phyloP scores from a whole-genome alignment of 2,113 vertebrate species.

The Capra hircus region DNA sequence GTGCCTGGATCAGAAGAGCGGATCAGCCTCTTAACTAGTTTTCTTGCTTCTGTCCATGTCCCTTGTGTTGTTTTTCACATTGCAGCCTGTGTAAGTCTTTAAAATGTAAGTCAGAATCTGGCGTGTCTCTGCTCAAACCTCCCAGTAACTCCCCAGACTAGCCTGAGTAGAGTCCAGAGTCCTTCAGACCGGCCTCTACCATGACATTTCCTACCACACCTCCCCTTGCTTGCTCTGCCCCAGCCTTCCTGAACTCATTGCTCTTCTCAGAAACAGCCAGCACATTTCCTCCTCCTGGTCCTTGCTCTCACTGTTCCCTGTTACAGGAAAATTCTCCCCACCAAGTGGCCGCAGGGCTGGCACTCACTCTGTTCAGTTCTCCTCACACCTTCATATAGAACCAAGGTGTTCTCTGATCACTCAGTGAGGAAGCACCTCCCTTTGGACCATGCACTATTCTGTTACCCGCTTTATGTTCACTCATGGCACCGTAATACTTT shows the following conservation, averaged over 20 bases:
- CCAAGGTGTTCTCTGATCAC: background rate
- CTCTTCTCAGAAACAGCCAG: background rate
- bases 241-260: background rate
- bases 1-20: background rate
- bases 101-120: background rate
- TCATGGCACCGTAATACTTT: background rate
- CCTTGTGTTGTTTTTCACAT: background rate
- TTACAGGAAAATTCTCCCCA: background rate
- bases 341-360: background rate
- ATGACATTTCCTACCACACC: fast-evolving
- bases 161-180: background rate
- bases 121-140: background rate
- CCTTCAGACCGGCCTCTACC: background rate
- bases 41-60: background rate
- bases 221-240: background rate
- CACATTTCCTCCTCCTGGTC: background rate
- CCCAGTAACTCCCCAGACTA: background rate
- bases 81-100: background rate
- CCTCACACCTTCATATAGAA: background rate
- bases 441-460: background rate
- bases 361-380: background rate
- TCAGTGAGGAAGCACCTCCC: background rate
- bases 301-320: background rate
- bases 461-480: background rate
- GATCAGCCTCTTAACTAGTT: background rate